A percentile compares a stretch with the other conserved stretches of the same genome.
Conservation (phyloP, 2,888 invertebrate species). For the Zygaena filipendulae region DNA sequence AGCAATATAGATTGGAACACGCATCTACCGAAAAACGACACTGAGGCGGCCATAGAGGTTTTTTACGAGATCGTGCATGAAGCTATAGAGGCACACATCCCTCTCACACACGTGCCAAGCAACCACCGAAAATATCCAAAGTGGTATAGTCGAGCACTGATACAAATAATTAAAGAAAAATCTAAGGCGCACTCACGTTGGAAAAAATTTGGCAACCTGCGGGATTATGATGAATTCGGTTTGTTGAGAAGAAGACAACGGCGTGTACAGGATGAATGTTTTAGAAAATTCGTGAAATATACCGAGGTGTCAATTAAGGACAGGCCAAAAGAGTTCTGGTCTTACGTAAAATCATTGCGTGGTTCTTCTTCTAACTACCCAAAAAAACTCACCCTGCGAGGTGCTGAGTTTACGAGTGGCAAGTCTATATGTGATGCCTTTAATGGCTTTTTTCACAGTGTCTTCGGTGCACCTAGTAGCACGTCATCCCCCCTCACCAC, state of each 20-base stretch:
- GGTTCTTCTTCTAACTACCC: neutral
- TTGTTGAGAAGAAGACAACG: neutral
- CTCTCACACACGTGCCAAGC: neutral
- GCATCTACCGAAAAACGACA: neutral
- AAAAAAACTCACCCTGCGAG: neutral
- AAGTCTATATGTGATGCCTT: neutral
- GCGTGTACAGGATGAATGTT: neutral
- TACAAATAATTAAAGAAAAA: conserved; percentile 8
- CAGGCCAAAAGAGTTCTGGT: neutral
- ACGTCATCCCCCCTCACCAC: no score
- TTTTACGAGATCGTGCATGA: neutral
- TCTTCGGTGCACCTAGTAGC: no score
- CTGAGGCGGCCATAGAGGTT: neutral
- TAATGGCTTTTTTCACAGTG: no score
- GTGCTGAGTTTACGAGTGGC: neutral
- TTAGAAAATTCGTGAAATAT: neutral
- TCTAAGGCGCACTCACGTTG: conserved; percentile 5
- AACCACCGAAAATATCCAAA: neutral
- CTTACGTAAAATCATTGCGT: neutral
- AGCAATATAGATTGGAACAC: neutral
- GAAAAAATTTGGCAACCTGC: conserved; percentile 4
- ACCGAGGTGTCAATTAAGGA: neutral
- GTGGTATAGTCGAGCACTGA: conserved; percentile 3
- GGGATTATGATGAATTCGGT: conserved; percentile 5
- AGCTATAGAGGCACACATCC: neutral